A percentile compares a stretch with the other conserved stretches of the same genome.
These are phyloP conservation scores for Hymenochirus boettgeri DNA, from an alignment of 2,113 vertebrate species.

Conservation along the genomic window DNA sequence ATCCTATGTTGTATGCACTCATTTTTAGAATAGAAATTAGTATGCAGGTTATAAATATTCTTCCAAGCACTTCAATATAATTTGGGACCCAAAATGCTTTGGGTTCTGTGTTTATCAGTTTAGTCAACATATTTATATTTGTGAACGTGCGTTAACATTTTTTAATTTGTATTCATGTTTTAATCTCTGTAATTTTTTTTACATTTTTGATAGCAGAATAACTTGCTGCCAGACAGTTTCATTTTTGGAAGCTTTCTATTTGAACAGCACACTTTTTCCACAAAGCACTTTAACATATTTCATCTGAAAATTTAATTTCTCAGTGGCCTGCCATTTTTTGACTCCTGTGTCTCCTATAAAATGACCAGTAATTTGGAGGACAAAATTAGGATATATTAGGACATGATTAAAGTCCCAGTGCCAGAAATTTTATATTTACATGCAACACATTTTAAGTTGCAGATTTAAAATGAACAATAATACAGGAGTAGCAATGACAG, in stretches of 20 bases:
- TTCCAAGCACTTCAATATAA: conserved; percentile 60
- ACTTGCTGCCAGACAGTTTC: neutral
- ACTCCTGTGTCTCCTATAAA: neutral
- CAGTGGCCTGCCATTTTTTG: neutral
- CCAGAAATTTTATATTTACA: neutral
- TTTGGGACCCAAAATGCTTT: conserved; percentile 51
- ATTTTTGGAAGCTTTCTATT: conserved; percentile 3
- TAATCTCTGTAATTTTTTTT: neutral
- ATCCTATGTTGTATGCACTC: conserved; percentile 65
- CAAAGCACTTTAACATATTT: conserved; percentile 45
- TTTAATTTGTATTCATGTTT: neutral
- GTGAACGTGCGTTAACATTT: neutral
- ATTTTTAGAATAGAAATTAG: conserved; percentile 49
- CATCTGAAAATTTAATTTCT: conserved; percentile 44
- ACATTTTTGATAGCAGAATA: neutral
- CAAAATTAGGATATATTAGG: too few relatives aligned
- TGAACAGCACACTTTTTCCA: conserved; percentile 40
- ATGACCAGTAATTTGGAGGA: too few relatives aligned
- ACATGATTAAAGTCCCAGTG: too few relatives aligned
- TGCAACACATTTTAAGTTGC: neutral
- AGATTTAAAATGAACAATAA: neutral
- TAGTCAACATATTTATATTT: neutral
- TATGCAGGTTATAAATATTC: conserved; percentile 58
- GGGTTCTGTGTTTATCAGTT: neutral
- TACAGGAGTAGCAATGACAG: conserved; percentile 47